Evolutionary conservation across 2,113 vertebrate species (phyloP), one percentile per base, ranked within the genome.

Genomic region (Pygoscelis antarcticus): DNA sequence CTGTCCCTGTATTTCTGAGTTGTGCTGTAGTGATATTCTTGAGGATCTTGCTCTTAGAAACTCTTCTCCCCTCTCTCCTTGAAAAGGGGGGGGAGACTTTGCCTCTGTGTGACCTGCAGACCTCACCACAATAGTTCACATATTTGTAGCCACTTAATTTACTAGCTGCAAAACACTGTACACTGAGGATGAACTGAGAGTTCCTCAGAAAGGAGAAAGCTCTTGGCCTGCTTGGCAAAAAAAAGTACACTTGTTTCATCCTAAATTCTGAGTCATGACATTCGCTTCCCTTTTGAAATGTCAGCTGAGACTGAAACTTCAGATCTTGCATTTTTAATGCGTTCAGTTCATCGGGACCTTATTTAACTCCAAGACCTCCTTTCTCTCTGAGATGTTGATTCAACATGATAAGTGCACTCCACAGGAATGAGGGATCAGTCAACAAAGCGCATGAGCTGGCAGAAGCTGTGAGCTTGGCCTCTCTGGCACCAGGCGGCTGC

Each of bases 401-500:
- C 42, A 44, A 97, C 75, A 27, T 78, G 97, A 92, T 78, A 75
- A 93, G 93, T 93, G 88, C 93, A 90, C 88, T 97, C 88, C 62
- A 55, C 49, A 8, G 95, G 75, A 90, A 80, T 0, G 7, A 81
- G 71, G 54, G 32, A 93, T 90, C 90, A 62, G 87, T 19, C 88
- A 54, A 70, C 88, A 93, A 83, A 92, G 54, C 15, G 6, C 87
- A 49, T 30, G 84, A 96, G 93, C 84, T 15, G 7, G 75, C 93
- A 93, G 34, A 90, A 92, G 52, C 44, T 5, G 1, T 42, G 44
- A 88, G 78, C 75, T 93, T 7, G 17, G 61, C 21, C 62, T 49
- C 68, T 36, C 64, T 30, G 44, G 71, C 62, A 80, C 65, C 55
- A 64, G 89, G 74, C 20, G 2, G 46, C 61, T 80, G 71, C n/a